phyloP scores from a whole-genome alignment of 2,797 vertebrate species.

The Amphiprion clarkii region DNA sequence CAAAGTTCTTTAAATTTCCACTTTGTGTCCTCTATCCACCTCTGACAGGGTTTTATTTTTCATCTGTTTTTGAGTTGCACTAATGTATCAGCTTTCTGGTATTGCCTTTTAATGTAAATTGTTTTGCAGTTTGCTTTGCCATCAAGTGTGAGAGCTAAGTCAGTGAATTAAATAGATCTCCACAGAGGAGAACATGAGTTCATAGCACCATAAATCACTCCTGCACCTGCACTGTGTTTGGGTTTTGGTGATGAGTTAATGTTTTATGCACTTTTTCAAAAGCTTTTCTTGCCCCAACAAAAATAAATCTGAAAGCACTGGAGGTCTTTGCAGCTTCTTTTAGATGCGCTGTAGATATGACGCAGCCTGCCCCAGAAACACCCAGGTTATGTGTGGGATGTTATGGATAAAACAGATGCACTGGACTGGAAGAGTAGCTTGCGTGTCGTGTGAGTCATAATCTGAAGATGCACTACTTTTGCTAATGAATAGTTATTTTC shows the following conservation, averaged over 20 bases:
- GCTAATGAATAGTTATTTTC: slow-evolving; percentile 53
- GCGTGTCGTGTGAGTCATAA: slow-evolving; percentile 57
- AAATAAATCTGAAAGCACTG: slow-evolving; percentile 2
- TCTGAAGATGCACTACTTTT: slow-evolving; percentile 48
- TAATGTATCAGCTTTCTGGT: slow-evolving; percentile 6
- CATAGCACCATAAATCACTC: not conserved
- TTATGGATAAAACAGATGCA: slow-evolving; percentile 30
- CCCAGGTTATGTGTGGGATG: slow-evolving; percentile 14
- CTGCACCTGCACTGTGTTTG: not conserved
- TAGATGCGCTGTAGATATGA: not conserved
- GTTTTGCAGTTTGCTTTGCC: not conserved
- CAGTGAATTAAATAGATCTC: not conserved
- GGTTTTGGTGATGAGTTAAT: not conserved
- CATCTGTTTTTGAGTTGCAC: slow-evolving; percentile 14
- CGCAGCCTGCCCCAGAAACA: slow-evolving; percentile 36
- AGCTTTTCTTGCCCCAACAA: not conserved
- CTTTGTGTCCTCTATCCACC: not conserved
- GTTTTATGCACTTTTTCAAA: not conserved
- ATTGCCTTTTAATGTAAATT: slow-evolving; percentile 10
- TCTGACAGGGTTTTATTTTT: too few relatives aligned
- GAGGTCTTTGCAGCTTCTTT: not conserved
- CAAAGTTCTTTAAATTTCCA: slow-evolving; percentile 28
- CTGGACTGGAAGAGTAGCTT: slow-evolving; percentile 25
- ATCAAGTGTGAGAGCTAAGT: not conserved
- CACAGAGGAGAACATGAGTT: not conserved